Percentiles rank a stretch among this genome's conserved stretches.
These are phyloP conservation scores for Clarias pachynema DNA, from an alignment of 2,797 vertebrate species.

Conservation along the genomic window DNA sequence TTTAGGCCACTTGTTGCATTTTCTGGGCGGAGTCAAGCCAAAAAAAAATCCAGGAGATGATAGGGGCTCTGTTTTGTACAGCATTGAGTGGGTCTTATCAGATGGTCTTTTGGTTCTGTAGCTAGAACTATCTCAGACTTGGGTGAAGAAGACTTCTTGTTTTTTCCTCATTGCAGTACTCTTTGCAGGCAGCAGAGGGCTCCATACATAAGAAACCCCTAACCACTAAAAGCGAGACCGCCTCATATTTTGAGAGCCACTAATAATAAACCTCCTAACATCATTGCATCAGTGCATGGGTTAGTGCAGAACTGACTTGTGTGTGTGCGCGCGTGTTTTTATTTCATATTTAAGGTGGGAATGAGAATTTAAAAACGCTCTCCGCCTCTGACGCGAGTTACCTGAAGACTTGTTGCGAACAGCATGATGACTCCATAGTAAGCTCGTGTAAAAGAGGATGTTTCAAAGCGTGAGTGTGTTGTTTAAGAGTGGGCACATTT, in stretches of 20 bases:
- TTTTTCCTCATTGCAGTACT: not conserved
- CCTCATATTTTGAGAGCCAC: not conserved
- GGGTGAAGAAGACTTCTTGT: not conserved
- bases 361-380: constrained; percentile 26
- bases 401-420: constrained; percentile 1
- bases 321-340: constrained; percentile 11
- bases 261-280: not conserved
- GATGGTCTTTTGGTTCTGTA: not conserved
- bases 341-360: constrained; percentile 45
- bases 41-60: too few relatives aligned
- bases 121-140: not conserved
- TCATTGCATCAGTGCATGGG: not conserved
- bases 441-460: constrained; percentile 1
- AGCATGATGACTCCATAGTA: not conserved
- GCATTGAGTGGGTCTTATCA: not conserved
- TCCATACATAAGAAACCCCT: not conserved
- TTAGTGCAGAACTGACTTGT: not conserved
- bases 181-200: not conserved
- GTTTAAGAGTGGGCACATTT: constrained; percentile 22
- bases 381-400: not conserved
- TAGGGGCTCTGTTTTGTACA: not conserved
- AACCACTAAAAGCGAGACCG: not conserved
- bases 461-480: not conserved
- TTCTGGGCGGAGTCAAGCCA: not conserved
- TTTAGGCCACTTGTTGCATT: not conserved